Percentiles rank a stretch among this genome's conserved stretches.
phyloP scores from a whole-genome alignment of 2,888 invertebrate genomes.

The Lasioglossum malachurum region DNA sequence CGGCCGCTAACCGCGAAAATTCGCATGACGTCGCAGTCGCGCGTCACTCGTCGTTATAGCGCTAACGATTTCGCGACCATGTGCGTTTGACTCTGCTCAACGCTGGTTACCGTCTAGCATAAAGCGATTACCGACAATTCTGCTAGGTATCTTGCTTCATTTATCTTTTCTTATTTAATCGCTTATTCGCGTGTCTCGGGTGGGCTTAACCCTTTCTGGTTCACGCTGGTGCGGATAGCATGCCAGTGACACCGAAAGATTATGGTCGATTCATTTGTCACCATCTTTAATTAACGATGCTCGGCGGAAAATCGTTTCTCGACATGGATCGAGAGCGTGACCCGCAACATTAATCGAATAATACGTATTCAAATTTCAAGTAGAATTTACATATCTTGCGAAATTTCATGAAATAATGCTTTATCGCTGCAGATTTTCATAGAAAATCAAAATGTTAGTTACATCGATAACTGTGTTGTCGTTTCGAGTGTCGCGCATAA shows the following conservation, averaged over 20 bases:
- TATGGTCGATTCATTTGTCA: not conserved
- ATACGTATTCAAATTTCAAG: too few species aligned
- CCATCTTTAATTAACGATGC: not conserved
- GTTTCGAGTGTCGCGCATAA: not conserved
- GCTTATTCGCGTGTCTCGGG: not conserved
- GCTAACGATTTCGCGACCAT: not conserved
- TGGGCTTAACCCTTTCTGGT: not conserved
- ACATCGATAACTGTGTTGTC: not conserved
- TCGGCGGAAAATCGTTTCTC: not conserved
- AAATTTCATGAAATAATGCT: too few species aligned
- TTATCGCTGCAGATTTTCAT: too few species aligned
- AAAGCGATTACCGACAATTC: not conserved
- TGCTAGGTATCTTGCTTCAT: not conserved
- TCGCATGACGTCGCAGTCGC: not conserved
- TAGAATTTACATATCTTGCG: too few species aligned
- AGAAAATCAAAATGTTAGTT: not conserved
- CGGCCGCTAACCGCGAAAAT: not conserved
- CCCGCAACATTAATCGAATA: not conserved
- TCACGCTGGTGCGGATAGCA: not conserved
- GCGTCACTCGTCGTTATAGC: not conserved
- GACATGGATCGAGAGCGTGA: not conserved
- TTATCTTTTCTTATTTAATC: not conserved
- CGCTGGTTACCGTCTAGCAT: not conserved
- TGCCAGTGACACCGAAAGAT: not conserved
- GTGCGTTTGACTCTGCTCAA: not conserved